phyloP scores from a whole-genome alignment of 1,140 invertebrate genomes.

The Zaprionus ghesquierei region DNA sequence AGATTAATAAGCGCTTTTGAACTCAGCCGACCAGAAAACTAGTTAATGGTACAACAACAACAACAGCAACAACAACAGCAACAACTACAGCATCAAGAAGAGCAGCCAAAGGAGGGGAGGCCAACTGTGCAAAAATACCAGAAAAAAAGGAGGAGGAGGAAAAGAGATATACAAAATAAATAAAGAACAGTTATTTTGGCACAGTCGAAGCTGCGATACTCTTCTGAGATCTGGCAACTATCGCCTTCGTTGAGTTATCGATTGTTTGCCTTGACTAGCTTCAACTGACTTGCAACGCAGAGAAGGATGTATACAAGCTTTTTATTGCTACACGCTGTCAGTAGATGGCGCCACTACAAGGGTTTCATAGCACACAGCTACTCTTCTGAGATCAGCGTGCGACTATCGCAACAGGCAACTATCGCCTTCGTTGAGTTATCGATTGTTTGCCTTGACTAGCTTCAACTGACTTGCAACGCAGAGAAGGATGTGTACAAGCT shows the following conservation, averaged over 20 bases:
- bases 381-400: too few relatives aligned
- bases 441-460: too few relatives aligned
- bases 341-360: too few relatives aligned
- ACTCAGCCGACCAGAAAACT: slow-evolving; percentile 82
- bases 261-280: too few relatives aligned
- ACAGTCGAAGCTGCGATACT: background rate
- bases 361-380: too few relatives aligned
- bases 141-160: background rate
- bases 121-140: slow-evolving; percentile 16
- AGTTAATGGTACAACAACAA: slow-evolving; percentile 58
- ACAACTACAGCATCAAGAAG: background rate
- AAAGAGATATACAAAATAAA: background rate
- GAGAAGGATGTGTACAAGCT: too few relatives aligned
- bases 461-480: too few relatives aligned
- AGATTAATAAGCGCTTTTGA: slow-evolving; percentile 82
- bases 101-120: slow-evolving; percentile 1
- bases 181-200: background rate
- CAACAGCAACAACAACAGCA: slow-evolving; percentile 8
- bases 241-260: background rate
- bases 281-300: too few relatives aligned
- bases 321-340: too few relatives aligned
- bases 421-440: too few relatives aligned
- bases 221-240: background rate
- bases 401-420: too few relatives aligned
- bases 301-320: too few relatives aligned